Evolutionary conservation across 2,888 invertebrate genomes (phyloP), one percentile per base, ranked within the genome.

Genomic region (Dicyrtoma fusca): DNA sequence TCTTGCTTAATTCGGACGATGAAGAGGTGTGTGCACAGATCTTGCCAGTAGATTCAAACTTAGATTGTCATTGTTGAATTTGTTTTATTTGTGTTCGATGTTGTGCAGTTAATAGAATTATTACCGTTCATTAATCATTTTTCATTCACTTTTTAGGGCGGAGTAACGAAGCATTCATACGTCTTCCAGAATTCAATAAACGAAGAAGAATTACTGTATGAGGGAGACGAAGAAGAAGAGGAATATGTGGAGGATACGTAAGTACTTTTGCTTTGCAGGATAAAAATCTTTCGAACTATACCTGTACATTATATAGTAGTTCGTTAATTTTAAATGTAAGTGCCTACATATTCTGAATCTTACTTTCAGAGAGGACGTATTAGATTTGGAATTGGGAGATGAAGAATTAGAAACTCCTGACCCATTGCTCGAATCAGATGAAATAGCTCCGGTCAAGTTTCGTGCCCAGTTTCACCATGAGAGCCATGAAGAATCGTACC

Each of bases 1-100:
- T 73, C 8, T 71, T 79, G 23, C 63, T 79, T 13, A 76, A 74
- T 51, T 78, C 78, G 5, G 79, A 79, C 53, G 79, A 79, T 65
- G 79, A 79, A 66, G 79, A 77, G 61, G 69, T 69, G 64, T 44
- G 47, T 10, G 5, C 10, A 19, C 34, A 17, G 5, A 17, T 42
- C 17, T 42, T 42, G 10, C 10, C 4, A n/a, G 1, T 10, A 62
- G 19, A 5, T 17, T 42, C 25, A 49, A 3, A 49, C 49, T 49
- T 34, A 34, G 3, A 34, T 34, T 34, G 34, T n/a, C 49, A 19
- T 3, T 6, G n/a, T 49, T 49, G 49, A 5, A n/a, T 49, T 4
- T 49, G 49, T 10, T 49, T 5, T n/a, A 19, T n/a, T n/a, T n/a
- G n/a, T n/a, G n/a, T n/a, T n/a, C n/a, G n/a, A n/a, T n/a, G n/a